Percentiles rank a stretch among this genome's conserved stretches.
These are phyloP conservation scores for Microplitis deprimator DNA, from an alignment of 2,888 invertebrate species.

Conservation along the genomic window DNA sequence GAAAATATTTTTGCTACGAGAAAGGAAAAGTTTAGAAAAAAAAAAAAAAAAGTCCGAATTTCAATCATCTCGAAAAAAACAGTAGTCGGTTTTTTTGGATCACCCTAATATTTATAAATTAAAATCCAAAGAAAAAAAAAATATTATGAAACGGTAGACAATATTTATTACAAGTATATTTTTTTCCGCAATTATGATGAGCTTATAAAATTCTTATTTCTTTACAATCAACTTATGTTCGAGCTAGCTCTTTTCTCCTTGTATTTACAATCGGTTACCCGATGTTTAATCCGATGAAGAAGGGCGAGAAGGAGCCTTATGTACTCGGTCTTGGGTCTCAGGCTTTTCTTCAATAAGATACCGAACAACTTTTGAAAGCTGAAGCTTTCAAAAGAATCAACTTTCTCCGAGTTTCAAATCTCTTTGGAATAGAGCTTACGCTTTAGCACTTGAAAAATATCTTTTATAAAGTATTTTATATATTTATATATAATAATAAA, in stretches of 20 bases:
- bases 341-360: constrained; percentile 21
- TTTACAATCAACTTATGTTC: neutral
- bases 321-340: neutral
- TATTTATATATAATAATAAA: neutral
- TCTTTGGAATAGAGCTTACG: constrained; percentile 9
- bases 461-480: neutral
- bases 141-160: too few species aligned
- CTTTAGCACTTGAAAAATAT: constrained; percentile 13
- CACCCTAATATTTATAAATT: too few species aligned
- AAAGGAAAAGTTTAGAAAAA: too few species aligned
- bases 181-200: constrained; percentile 25
- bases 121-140: too few species aligned
- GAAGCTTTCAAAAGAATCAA: constrained; percentile 8
- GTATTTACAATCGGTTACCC: constrained; percentile 63
- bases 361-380: constrained; percentile 1
- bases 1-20: too few species aligned
- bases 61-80: too few species aligned
- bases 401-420: constrained; percentile 17
- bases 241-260: constrained; percentile 38
- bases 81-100: too few species aligned
- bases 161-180: neutral
- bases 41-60: too few species aligned
- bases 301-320: constrained; percentile 11
- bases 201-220: constrained; percentile 21
- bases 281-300: constrained; percentile 54